Base-by-base conservation (phyloP, 2,113 vertebrate genomes). In the Desmodus rotundus region DNA sequence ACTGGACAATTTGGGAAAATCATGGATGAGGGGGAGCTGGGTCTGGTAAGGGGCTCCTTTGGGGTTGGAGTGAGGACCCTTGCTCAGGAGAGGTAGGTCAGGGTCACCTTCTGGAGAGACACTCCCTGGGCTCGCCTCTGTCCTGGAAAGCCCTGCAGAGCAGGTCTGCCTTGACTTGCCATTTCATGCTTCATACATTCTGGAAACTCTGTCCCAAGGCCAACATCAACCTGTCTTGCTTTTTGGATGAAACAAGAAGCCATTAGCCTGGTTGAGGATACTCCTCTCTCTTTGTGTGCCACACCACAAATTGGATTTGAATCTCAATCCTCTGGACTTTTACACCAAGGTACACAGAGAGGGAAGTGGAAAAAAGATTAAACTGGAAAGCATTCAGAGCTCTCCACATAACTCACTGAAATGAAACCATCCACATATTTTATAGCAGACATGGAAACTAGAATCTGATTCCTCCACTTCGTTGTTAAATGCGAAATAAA, bases 1-100 rank as follows among this genome's bases (percentile, higher is more conserved):
- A 47, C 91, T 14, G 1, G 5, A 31, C 3, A 20, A 50, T 36
- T 2, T 4, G 93, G 38, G 8, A 97, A 98, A 97, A 97, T 97
- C 95, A 97, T n/a, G 36, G 72, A 47, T 26, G 45, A 45, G 78
- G 38, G 52, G 58, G 70, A 77, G 52, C 38, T 13, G 43, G 56
- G 83, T 22, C 63, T 16, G 81, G 74, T 0, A 4, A 38, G 43
- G 58, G 77, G 77, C 77, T 47, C 67, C 56, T 19, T 10, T 0
- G 3, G 83, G 58, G 20, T 0, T 4, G n/a, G 38, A 74, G 33
- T 0, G 11, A 86, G 70, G 70, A 38, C 41, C 38, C 24, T 28
- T 2, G 5, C 28, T 15, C 33, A 20, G 43, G 47, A 24, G 26
- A 2, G 2, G 12, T 72, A 17, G 67, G 84, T 19, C 52, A 38